These are phyloP conservation scores for Lordiphosa stackelbergi DNA, from an alignment of 1,140 invertebrate genomes.

Conservation along the genomic window DNA sequence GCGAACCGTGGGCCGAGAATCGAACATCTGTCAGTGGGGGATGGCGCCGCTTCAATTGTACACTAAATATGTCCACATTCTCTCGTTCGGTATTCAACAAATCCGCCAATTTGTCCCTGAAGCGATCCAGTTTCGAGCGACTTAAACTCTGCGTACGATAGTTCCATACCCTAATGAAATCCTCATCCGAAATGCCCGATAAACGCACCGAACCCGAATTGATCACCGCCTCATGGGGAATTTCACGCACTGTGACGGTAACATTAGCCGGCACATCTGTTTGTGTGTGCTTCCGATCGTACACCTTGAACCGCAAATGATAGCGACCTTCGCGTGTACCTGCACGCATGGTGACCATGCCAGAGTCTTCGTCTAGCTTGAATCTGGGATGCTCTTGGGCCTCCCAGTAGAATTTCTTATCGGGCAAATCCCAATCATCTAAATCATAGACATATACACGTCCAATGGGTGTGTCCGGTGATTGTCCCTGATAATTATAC, in stretches of 20 bases:
- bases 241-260: constrained; percentile 93
- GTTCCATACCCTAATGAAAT: constrained; percentile 96
- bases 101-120: constrained; percentile 91
- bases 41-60: constrained; percentile 89
- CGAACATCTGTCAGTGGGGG: constrained; percentile 94
- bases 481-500: constrained; percentile 96
- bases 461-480: constrained; percentile 94
- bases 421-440: constrained; percentile 97
- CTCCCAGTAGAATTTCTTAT: constrained; percentile 98
- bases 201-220: constrained; percentile 96
- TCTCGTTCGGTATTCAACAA: constrained; percentile 89
- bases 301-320: constrained; percentile 93
- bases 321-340: constrained; percentile 92
- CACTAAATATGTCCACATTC: constrained; percentile 97
- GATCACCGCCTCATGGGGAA: constrained; percentile 95
- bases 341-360: constrained; percentile 96
- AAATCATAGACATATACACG: constrained; percentile 96
- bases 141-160: constrained; percentile 90
- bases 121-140: constrained; percentile 91
- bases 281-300: constrained; percentile 95
- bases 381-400: constrained; percentile 89
- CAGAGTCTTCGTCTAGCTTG: constrained; percentile 92
- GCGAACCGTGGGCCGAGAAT: constrained; percentile 96
- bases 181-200: constrained; percentile 95
- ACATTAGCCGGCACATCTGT: constrained; percentile 95